These are phyloP conservation scores for Lagenorhynchus albirostris DNA, from an alignment of 2,113 vertebrate species.

Conservation along the genomic window DNA sequence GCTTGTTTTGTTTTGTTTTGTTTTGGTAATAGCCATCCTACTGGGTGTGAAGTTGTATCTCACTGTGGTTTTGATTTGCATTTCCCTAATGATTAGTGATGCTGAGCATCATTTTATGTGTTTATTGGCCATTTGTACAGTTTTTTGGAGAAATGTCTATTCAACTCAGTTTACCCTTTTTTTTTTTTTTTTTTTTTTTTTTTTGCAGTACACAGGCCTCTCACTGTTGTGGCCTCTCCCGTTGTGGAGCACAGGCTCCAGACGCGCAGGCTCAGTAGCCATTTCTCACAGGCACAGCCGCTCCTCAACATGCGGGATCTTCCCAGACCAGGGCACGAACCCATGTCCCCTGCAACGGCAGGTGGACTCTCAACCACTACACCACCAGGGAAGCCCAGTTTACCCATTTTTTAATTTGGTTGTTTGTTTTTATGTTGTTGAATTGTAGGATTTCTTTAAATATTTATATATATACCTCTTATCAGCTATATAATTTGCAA, in stretches of 20 bases:
- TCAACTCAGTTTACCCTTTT: background rate
- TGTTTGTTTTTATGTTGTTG: background rate
- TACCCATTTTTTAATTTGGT: background rate
- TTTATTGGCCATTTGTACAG: background rate
- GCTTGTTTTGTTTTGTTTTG: background rate
- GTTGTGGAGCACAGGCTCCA: fast-evolving
- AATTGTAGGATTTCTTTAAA: background rate
- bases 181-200: background rate
- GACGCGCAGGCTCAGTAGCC: too few relatives aligned
- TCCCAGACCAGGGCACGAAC: too few relatives aligned
- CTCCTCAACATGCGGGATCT: fast-evolving
- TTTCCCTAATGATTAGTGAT: background rate
- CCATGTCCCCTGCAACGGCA: too few relatives aligned
- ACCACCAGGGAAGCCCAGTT: background rate
- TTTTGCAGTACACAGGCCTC: fast-evolving
- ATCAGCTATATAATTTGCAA: background rate
- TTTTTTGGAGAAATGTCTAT: background rate
- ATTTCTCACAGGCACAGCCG: fast-evolving
- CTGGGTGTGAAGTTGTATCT: background rate
- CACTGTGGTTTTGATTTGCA: background rate
- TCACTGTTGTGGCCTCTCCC: too few relatives aligned
- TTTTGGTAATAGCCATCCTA: background rate
- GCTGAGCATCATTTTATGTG: background rate
- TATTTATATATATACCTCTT: background rate
- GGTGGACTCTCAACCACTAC: too few relatives aligned